These are phyloP conservation scores for Phenganax marumi DNA, from an alignment of 92 coral and sea anemone genomes.

Conservation along the genomic window DNA sequence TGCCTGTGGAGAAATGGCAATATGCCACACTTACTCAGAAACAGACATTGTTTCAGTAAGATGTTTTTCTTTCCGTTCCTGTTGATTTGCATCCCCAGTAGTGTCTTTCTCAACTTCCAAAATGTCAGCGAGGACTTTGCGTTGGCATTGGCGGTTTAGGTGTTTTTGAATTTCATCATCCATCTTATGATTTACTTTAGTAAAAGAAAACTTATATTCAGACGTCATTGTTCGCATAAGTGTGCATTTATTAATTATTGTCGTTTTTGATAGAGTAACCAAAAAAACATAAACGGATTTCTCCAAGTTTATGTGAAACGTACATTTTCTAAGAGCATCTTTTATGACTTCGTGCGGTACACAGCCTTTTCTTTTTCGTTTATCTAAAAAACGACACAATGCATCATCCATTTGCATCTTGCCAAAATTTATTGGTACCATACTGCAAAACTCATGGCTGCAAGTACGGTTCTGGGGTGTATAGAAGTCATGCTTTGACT, in stretches of 20 bases:
- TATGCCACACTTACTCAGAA: constrained; percentile 23
- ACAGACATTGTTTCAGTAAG: constrained; percentile 24
- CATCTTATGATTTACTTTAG: constrained; percentile 69
- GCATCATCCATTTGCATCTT: background rate
- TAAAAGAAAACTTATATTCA: background rate
- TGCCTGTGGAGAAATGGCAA: background rate
- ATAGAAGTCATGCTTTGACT: too few species aligned
- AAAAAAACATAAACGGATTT: too few species aligned
- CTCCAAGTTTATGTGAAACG: constrained; percentile 9
- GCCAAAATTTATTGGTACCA: too few species aligned
- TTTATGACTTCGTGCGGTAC: constrained; percentile 63
- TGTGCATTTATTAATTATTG: background rate
- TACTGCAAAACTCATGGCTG: too few species aligned
- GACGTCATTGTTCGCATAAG: background rate
- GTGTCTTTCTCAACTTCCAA: constrained; percentile 27
- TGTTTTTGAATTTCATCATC: constrained; percentile 72
- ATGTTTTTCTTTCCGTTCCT: background rate
- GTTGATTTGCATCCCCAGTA: background rate
- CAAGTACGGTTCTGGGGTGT: too few species aligned
- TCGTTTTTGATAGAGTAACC: background rate
- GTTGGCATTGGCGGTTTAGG: constrained; percentile 75
- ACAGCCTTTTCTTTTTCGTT: constrained; percentile 46
- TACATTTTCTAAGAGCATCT: constrained; percentile 71
- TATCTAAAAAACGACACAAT: constrained; percentile 16
- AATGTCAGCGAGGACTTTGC: constrained; percentile 59